Base-by-base conservation (phyloP, 1,140 invertebrate genomes). In the Oppia nitens region DNA sequence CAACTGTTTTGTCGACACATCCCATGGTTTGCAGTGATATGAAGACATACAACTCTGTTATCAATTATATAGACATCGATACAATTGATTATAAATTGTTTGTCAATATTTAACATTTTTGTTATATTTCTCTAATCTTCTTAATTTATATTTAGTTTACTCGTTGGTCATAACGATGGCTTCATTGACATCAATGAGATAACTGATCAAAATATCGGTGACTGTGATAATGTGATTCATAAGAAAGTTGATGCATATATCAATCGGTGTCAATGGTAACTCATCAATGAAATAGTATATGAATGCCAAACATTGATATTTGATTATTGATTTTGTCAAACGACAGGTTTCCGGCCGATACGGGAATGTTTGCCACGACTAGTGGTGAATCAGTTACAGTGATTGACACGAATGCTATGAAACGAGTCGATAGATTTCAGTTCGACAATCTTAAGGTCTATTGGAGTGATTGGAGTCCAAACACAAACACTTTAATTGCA, bases 31-130 rank as follows among this genome's bases (percentile, higher is more conserved):
- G 32, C 17, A 17, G 17, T 40, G 6, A 40, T 40, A 40, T 40
- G 32, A 6, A 40, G 17, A 40, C 32, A 17, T 40, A 9, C 17
- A 40, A 40, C 32, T 40, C 40, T 21, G 27, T 45, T 3, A 40
- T 56, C 21, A 56, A 56, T 47, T 47, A 48, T n/a, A 56, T 56
- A 3, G 55, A 56, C 29, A 26, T 56, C 20, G 32, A 56, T 48
- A 20, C 26, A 26, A 17, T 21, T 47, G 11, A 45, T 11, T 47
- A 6, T 40, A 6, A 56, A 25, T 56, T 47, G 40, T 47, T 12
- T n/a, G n/a, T n/a, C n/a, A n/a, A n/a, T n/a, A n/a, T n/a, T n/a
- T n/a, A n/a, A n/a, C n/a, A n/a, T n/a, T n/a, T n/a, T n/a, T n/a
- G n/a, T n/a, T n/a, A n/a, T n/a, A n/a, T n/a, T n/a, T n/a, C n/a